phyloP scores from a whole-genome alignment of 2,113 vertebrate species.

The Ploceus nigricollis region DNA sequence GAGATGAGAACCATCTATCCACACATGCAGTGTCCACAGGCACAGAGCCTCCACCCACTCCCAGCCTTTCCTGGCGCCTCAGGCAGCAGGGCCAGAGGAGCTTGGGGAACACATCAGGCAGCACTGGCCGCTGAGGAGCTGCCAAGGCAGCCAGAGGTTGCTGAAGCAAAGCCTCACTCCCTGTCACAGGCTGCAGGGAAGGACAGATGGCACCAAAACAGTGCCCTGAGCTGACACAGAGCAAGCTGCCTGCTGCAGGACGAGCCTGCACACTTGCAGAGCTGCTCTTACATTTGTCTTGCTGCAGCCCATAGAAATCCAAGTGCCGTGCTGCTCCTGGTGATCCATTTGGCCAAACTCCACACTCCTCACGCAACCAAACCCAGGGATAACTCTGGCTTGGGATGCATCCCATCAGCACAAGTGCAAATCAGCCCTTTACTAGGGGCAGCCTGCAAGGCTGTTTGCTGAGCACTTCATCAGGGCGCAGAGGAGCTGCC shows the following conservation, averaged over 20 bases:
- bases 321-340: not conserved
- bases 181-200: not conserved
- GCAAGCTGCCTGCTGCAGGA: not conserved
- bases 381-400: not conserved
- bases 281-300: not conserved
- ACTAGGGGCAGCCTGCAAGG: not conserved
- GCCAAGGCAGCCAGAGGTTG: not conserved
- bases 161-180: not conserved
- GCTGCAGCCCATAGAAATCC: not conserved
- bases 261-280: not conserved
- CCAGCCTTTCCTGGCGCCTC: not conserved
- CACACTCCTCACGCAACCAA: fast-evolving
- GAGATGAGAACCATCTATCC: not conserved
- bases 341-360: not conserved
- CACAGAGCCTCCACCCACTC: not conserved
- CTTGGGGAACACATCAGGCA: not conserved
- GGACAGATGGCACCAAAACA: not conserved
- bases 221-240: not conserved
- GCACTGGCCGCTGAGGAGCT: not conserved
- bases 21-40: fast-evolving
- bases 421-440: not conserved
- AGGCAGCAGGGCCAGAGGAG: not conserved
- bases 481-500: not conserved
- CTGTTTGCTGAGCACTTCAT: not conserved
- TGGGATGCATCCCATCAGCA: not conserved